Base-by-base conservation (phyloP, 2,888 invertebrate species). In the Drosophila melanosoma region DNA sequence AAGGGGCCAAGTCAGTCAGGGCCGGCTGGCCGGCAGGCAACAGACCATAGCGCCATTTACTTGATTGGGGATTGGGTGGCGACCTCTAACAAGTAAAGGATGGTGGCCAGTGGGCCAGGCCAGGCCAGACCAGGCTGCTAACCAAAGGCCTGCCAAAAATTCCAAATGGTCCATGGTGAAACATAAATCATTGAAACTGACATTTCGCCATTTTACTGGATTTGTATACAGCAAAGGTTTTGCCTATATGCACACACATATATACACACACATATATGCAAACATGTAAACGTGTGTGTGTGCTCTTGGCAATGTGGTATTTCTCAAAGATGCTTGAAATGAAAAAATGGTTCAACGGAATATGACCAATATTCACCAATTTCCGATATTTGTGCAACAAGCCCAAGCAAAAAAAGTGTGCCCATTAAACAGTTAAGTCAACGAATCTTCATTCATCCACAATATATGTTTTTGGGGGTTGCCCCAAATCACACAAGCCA, bases 131-230 rank as follows among this genome's bases (percentile, higher is more conserved):
- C 29, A 53, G 54, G 53, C 60, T 40, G 56, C 49, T 40, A 65
- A 62, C 70, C 79, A 76, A 79, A 73, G 77, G 75, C 68, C 87
- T 83, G 83, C 83, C 80, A 76, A 86, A 85, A 86, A 83, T 78
- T 87, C 80, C 79, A 79, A 87, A 89, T 85, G 85, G 81, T 82
- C 74, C 88, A 87, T 86, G 83, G 91, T 85, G 76, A 87, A 87
- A 82, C 91, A 91, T 91, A 91, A 91, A 91, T 91, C 91, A 91
- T 91, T 90, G 91, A 76, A 91, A 79, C 91, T 91, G 91, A 91
- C 91, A 89, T 90, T 83, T 89, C 82, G 84, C 87, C 90, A 91
- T 90, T 91, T 90, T 77, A 80, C 79, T 83, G 64, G 71, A 81
- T 85, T 76, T 83, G 78, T 81, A 79, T 76, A 69, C 67, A 62